Conservation (phyloP, 1,140 invertebrate species). For the Dufourea novaeangliae region DNA sequence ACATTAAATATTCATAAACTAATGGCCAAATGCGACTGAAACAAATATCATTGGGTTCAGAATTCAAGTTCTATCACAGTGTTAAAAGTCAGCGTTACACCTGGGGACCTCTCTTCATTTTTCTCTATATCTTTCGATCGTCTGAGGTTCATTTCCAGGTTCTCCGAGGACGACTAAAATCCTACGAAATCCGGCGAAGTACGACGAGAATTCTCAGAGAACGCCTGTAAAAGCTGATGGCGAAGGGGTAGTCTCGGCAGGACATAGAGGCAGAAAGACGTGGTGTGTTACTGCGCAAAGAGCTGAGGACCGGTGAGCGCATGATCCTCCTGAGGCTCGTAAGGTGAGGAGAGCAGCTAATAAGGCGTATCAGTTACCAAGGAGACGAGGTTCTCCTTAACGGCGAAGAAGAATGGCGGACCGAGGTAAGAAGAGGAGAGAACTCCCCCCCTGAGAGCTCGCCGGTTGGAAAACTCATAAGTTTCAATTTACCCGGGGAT, state of each 20-base stretch:
- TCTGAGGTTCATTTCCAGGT: no score
- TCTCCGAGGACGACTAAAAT: no score
- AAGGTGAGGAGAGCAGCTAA: constrained; percentile 69
- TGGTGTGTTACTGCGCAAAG: constrained; percentile 56
- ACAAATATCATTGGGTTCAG: no score
- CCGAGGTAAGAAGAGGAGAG: constrained; percentile 54
- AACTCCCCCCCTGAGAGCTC: constrained; percentile 50
- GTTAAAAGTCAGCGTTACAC: no score
- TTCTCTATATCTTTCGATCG: no score
- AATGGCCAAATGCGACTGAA: no score
- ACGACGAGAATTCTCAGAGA: neutral
- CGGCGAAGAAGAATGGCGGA: constrained; percentile 73
- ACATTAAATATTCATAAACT: no score
- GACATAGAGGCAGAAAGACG: constrained; percentile 25
- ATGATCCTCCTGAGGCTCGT: constrained; percentile 70
- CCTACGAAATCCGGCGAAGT: no score
- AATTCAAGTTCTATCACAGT: no score
- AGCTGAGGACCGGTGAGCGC: constrained; percentile 55
- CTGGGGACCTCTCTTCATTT: no score
- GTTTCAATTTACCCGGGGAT: constrained; percentile 81
- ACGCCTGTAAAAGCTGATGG: neutral
- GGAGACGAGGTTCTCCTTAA: constrained; percentile 71
- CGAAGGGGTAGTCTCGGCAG: neutral
- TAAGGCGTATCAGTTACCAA: constrained; percentile 75
- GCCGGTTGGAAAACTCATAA: constrained; percentile 79